These are phyloP conservation scores for Gymnothorax javanicus DNA, from an alignment of 2,797 vertebrate genomes.

Conservation along the genomic window DNA sequence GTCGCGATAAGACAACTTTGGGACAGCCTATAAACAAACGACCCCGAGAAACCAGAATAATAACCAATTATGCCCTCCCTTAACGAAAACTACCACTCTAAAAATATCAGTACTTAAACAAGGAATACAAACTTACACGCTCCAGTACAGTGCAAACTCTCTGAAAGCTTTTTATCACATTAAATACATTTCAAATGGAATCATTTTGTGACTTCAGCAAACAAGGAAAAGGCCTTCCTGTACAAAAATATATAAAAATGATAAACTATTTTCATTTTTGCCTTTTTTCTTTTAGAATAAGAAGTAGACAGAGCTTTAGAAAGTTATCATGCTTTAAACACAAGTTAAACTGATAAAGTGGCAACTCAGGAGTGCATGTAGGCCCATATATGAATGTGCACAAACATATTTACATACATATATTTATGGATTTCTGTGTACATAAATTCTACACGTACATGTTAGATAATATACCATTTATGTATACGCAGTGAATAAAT, in stretches of 20 bases:
- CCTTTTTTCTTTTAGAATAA: conserved; percentile 57
- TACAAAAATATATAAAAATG: conserved; percentile 95
- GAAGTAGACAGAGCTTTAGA: conserved; percentile 79
- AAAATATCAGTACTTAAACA: conserved; percentile 23
- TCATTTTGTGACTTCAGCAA: conserved; percentile 38
- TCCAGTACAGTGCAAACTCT: conserved; percentile 36
- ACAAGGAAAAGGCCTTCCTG: conserved; percentile 65
- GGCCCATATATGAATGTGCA: conserved; percentile 60
- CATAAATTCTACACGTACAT: conserved; percentile 66
- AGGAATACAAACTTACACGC: conserved; percentile 5
- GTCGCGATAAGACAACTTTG: neutral
- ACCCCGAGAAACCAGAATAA: conserved; percentile 29
- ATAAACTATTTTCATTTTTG: conserved; percentile 65
- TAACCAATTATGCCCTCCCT: conserved; percentile 1
- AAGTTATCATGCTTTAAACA: conserved; percentile 92
- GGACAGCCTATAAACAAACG: conserved; percentile 6
- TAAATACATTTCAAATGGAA: conserved; percentile 39
- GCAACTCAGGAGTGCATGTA: conserved; percentile 77
- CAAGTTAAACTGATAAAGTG: conserved; percentile 86
- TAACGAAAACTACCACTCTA: conserved; percentile 21
- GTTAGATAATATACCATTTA: conserved; percentile 49
- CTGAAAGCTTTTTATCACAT: conserved; percentile 30
- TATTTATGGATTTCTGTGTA: conserved; percentile 44
- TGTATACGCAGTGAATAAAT: conserved; percentile 70
- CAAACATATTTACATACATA: conserved; percentile 61